phyloP scores from a whole-genome alignment of 2,888 invertebrate species.

The Anorthoa munda region DNA sequence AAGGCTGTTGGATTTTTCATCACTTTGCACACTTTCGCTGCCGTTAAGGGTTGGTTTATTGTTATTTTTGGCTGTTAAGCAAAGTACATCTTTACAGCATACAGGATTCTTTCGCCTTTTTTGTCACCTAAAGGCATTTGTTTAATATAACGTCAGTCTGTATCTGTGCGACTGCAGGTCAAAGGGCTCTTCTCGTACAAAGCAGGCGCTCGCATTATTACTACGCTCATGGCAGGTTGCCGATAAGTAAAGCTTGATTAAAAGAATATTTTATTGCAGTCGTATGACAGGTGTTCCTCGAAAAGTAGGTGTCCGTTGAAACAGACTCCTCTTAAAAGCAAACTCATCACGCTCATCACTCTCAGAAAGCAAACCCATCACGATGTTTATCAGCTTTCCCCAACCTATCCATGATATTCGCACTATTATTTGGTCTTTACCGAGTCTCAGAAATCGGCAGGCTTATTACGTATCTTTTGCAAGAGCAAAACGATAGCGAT shows the following conservation, averaged over 20 bases:
- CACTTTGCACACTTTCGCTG: background rate
- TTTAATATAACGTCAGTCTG: no score
- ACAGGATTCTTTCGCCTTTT: background rate
- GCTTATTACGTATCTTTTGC: no score
- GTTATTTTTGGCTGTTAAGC: background rate
- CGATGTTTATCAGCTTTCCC: background rate
- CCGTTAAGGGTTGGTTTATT: background rate
- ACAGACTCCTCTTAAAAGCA: background rate
- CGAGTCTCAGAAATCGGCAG: constrained; percentile 12
- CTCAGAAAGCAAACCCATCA: background rate
- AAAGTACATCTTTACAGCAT: background rate
- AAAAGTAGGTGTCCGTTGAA: background rate
- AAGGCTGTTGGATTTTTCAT: background rate
- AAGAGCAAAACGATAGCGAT: no score
- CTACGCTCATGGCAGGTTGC: no score
- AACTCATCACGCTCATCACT: background rate
- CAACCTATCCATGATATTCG: background rate
- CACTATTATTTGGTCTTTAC: background rate
- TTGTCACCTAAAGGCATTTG: background rate
- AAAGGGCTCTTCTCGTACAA: no score
- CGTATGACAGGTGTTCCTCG: background rate
- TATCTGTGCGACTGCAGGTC: no score
- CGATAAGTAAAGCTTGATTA: no score
- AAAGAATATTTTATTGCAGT: background rate
- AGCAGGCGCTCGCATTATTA: no score